Conservation (phyloP, 2,797 vertebrate genomes). For the Oreochromis mossambicus region DNA sequence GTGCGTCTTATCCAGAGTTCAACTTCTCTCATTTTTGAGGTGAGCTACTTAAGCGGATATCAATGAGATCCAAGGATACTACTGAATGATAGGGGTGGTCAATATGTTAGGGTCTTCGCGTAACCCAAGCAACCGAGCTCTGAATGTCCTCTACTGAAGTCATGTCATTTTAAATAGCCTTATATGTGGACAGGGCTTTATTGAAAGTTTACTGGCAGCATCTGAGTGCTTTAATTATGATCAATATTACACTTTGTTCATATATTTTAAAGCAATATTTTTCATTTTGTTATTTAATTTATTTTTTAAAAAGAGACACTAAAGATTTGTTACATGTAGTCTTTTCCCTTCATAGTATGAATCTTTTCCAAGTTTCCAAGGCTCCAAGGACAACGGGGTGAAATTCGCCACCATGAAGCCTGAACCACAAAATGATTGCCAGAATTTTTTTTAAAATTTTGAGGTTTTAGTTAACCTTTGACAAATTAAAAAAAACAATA, state of each 20-base stretch:
- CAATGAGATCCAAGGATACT: not conserved
- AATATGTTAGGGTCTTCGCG: not conserved
- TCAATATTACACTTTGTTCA: not conserved
- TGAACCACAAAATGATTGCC: not conserved
- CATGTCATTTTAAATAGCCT: not conserved
- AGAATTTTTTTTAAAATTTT: not conserved
- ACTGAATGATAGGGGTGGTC: not conserved
- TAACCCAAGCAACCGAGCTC: not conserved
- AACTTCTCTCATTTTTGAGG: not conserved
- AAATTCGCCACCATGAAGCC: not conserved
- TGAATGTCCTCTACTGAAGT: no score
- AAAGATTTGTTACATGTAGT: not conserved
- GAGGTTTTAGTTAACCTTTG: not conserved
- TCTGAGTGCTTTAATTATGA: not conserved
- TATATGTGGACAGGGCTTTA: not conserved
- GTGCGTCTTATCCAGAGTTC: not conserved
- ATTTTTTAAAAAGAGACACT: not conserved
- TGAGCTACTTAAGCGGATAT: not conserved
- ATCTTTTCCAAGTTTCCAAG: not conserved
- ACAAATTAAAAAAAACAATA: not conserved
- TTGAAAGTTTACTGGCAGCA: not conserved
- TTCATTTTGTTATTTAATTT: not conserved
- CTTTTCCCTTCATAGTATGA: not conserved
- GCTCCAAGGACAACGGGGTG: not conserved
- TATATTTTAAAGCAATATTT: not conserved